Evolutionary conservation across 2,888 invertebrate species (phyloP).

Genomic region (Noctua comes): DNA sequence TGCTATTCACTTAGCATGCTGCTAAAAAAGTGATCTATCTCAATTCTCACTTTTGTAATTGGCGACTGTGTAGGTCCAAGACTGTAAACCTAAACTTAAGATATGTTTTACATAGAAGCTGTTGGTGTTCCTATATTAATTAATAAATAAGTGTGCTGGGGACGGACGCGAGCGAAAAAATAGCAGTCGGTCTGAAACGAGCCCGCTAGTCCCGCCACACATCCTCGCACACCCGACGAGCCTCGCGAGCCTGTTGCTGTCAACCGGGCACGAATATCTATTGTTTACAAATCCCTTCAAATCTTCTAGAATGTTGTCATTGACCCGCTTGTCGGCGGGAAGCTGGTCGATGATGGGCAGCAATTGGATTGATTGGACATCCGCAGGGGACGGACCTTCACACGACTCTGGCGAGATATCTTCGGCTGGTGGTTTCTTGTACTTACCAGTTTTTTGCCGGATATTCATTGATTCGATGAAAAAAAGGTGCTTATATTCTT

Average conservation of each 20-base stretch:
- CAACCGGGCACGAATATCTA: background rate
- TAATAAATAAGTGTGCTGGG: too few relatives aligned
- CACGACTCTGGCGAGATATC: conserved; percentile 51
- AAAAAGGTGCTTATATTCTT: background rate
- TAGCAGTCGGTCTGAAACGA: too few relatives aligned
- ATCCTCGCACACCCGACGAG: too few relatives aligned
- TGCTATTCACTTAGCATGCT: too few relatives aligned
- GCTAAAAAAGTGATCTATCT: background rate
- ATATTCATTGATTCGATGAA: background rate
- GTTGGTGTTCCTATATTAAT: too few relatives aligned
- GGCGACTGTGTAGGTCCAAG: too few relatives aligned
- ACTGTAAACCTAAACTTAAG: too few relatives aligned
- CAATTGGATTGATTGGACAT: conserved; percentile 77
- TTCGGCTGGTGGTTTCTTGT: conserved; percentile 57
- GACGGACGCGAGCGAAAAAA: too few relatives aligned
- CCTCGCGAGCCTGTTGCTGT: background rate
- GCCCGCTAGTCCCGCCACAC: too few relatives aligned
- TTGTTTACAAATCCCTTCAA: conserved; percentile 33
- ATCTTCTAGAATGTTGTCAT: conserved; percentile 54
- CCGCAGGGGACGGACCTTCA: conserved; percentile 68
- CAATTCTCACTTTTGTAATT: background rate
- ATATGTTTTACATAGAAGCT: too few relatives aligned
- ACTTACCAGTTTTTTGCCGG: conserved; percentile 12
- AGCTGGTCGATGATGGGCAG: conserved; percentile 66
- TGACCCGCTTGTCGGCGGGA: conserved; percentile 68